Evolutionary conservation across 2,888 invertebrate species (phyloP), one percentile per base, ranked within the genome.

Genomic region (Eupithecia tripunctaria): DNA sequence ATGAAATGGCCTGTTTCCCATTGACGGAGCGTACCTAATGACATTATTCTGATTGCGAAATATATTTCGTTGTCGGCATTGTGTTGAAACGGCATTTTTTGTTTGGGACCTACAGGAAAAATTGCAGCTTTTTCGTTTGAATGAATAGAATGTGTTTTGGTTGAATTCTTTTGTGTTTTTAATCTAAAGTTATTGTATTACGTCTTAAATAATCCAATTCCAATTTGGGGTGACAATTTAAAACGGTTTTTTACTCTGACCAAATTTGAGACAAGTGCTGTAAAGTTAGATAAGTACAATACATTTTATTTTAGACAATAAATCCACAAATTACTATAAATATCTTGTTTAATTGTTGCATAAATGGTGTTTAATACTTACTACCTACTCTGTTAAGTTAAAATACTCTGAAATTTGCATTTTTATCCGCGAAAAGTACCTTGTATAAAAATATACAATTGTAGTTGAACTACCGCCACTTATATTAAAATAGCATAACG

Each of bases 1-100:
- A 85, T 84, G 79, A 81, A 83, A 82, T 80, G 78, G 78, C 81
- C 81, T 83, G 77, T 81, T 81, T 82, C 81, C 80, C 82, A 83
- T 83, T 81, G 80, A 76, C 68, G 51, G 36, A 71, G 65, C 68
- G 6, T 68, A 25, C 62, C 69, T 66, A 72, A 77, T 65, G 67
- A 82, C 80, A 81, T 80, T 75, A 77, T 80, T 84, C 68, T 76
- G 83, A 83, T 81, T 75, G 79, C 73, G 38, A 70, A 74, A 72
- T 76, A 75, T 78, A 74, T 70, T 69, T 79, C 68, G 67, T 72
- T 56, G 68, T 64, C 66, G 29, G 47, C 67, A 67, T 72, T 71
- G 60, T 72, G 64, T 41, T 25, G 27, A 36, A 25, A 65, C 60
- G 71, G 29, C 63, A 38, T 59, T 32, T 47, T 64, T 36, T 65